A percentile compares a stretch with the other conserved stretches of the same genome.
These are phyloP conservation scores for Toxotes lorentzi DNA, from an alignment of 2,797 vertebrate species.

Conservation along the genomic window DNA sequence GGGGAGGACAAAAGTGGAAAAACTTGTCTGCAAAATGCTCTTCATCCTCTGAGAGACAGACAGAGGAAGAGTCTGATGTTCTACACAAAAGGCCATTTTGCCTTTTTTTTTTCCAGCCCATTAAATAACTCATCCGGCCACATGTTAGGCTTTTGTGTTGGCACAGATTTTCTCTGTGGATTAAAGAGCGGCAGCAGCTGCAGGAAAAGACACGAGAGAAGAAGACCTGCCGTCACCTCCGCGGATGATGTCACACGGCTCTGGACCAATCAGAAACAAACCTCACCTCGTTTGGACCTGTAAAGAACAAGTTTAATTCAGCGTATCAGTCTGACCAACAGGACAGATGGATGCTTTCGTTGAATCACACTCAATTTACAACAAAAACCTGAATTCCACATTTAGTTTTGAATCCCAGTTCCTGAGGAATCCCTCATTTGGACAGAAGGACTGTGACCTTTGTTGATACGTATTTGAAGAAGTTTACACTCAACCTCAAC, in stretches of 20 bases:
- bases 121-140: slow-evolving; percentile 17
- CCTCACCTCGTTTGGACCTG: no score
- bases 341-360: no score
- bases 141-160: not conserved
- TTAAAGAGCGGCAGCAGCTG: slow-evolving; percentile 5
- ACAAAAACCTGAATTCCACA: no score
- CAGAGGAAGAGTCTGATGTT: slow-evolving; percentile 10
- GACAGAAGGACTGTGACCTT: no score
- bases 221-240: not conserved
- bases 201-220: not conserved
- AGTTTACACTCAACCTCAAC: no score
- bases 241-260: not conserved
- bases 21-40: slow-evolving; percentile 60
- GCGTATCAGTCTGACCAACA: no score
- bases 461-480: no score
- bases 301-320: no score
- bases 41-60: slow-evolving; percentile 28
- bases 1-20: slow-evolving; percentile 62
- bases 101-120: slow-evolving; percentile 6
- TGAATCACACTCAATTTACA: no score
- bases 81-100: slow-evolving; percentile 25
- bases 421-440: no score
- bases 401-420: no score
- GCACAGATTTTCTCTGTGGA: slow-evolving; percentile 15
- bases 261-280: slow-evolving; percentile 8